Conservation (phyloP, 2,113 vertebrate species). For the Alligator sinensis region DNA sequence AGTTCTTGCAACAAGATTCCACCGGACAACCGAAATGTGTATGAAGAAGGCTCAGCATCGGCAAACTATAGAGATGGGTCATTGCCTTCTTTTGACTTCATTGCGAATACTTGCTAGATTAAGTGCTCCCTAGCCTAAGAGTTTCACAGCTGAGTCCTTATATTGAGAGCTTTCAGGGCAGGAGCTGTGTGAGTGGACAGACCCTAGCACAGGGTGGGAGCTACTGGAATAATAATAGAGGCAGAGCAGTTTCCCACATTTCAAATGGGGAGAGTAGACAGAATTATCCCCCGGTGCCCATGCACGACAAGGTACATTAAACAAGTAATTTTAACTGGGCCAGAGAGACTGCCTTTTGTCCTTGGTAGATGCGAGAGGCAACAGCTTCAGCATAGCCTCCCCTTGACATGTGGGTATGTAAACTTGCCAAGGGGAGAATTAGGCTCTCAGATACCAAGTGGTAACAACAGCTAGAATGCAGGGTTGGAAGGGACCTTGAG, state of each 20-base stretch:
- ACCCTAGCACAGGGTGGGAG: not conserved
- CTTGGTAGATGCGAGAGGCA: not conserved
- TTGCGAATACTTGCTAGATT: not conserved
- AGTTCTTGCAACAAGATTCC: fast-evolving
- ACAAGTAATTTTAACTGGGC: not conserved
- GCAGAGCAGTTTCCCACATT: too few species aligned
- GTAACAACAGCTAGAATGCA: not conserved
- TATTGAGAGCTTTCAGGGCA: not conserved
- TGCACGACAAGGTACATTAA: not conserved
- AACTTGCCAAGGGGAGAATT: not conserved
- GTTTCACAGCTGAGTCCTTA: not conserved
- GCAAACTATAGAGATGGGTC: not conserved
- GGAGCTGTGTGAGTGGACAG: not conserved
- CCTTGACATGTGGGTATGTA: fast-evolving
- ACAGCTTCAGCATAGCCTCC: not conserved
- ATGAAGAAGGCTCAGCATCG: not conserved
- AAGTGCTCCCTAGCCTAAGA: not conserved
- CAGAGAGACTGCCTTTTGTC: not conserved
- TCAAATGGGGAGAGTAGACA: not conserved
- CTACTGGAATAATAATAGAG: not conserved
- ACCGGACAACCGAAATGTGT: not conserved
- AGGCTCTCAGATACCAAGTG: not conserved
- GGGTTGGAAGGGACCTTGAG: too few species aligned
- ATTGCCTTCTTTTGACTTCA: not conserved
- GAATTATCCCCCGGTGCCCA: not conserved